Conservation (phyloP, 2,888 invertebrate species). For the Cactoblastis cactorum region DNA sequence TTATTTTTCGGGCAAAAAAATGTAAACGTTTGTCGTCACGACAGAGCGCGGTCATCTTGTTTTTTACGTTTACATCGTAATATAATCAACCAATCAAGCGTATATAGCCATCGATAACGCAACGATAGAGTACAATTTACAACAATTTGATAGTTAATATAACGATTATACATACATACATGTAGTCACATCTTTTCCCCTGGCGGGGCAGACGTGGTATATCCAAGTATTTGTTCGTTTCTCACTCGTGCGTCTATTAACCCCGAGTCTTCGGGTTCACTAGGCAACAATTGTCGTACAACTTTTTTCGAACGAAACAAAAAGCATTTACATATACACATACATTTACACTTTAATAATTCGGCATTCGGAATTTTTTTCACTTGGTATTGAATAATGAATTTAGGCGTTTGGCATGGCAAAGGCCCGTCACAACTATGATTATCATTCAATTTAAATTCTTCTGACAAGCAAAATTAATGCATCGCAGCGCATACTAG, state of each 20-base stretch:
- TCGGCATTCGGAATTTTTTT: no score
- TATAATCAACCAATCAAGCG: constrained; percentile 19
- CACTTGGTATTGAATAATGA: no score
- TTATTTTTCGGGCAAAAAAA: no score
- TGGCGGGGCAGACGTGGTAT: neutral
- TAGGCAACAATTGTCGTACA: neutral
- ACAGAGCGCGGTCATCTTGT: neutral
- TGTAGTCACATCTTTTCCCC: neutral
- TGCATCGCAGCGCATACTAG: no score
- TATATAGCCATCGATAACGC: constrained; percentile 22
- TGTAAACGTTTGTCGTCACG: neutral
- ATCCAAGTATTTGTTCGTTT: constrained; percentile 23
- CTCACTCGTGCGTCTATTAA: constrained; percentile 17
- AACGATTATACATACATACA: constrained; percentile 8
- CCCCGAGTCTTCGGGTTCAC: constrained; percentile 12
- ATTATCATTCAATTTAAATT: no score
- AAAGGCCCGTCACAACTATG: no score
- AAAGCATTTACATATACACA: no score
- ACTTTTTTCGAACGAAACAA: no score
- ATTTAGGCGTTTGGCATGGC: no score
- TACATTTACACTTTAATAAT: no score
- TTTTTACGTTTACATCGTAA: neutral
- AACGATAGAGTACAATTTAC: constrained; percentile 25
- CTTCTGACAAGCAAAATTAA: no score
- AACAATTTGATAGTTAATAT: constrained; percentile 29